These are phyloP conservation scores for Rattus rattus DNA, from an alignment of 2,113 vertebrate species.

Conservation along the genomic window DNA sequence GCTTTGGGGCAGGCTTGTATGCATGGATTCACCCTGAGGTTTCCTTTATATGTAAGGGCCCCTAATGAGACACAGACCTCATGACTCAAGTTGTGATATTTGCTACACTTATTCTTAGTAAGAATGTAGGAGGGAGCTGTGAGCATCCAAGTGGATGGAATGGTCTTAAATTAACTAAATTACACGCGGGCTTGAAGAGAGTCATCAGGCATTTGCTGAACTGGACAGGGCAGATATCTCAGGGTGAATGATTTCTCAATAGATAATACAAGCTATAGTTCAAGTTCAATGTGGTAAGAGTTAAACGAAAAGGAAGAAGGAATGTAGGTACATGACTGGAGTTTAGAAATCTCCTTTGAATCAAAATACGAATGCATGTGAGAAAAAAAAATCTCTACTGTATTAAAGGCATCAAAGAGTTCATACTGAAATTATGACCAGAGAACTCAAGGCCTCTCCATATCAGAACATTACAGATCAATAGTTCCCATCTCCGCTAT, in stretches of 20 bases:
- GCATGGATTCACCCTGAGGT: conserved; percentile 23
- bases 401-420: neutral
- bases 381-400: neutral
- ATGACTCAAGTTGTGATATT: conserved; percentile 65
- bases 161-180: conserved; percentile 76
- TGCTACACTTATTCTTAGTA: conserved; percentile 72
- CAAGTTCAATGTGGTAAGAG: neutral
- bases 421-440: conserved; percentile 6
- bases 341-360: neutral
- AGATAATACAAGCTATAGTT: neutral
- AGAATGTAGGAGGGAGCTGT: conserved; percentile 72
- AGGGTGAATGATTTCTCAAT: neutral
- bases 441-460: conserved; percentile 18
- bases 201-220: neutral
- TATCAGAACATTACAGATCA: neutral
- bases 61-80: conserved; percentile 45
- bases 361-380: neutral
- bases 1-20: neutral
- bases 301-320: conserved; percentile 15
- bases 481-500: neutral
- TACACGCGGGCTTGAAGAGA: conserved; percentile 17
- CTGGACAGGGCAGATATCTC: neutral
- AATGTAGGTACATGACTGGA: conserved; percentile 15
- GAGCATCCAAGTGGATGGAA: conserved; percentile 72
- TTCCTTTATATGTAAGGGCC: conserved; percentile 56